Conservation (phyloP, 2,797 vertebrate genomes). For the Notamacropus eugenii region DNA sequence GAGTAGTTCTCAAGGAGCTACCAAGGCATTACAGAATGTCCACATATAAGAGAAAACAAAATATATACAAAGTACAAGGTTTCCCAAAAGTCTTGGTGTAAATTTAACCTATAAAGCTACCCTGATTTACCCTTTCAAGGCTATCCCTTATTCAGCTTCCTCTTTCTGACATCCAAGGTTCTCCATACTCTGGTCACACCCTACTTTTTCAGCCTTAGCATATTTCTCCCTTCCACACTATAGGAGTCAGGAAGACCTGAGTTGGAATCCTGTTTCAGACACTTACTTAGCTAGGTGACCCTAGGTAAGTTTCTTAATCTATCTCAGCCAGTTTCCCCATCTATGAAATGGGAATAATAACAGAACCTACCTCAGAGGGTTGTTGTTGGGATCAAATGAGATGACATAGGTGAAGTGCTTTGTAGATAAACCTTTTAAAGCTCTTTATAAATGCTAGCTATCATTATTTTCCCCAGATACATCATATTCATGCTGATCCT, state of each 20-base stretch:
- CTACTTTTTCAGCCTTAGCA: too few species aligned
- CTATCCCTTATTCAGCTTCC: too few species aligned
- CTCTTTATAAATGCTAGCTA: neutral
- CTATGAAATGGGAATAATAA: neutral
- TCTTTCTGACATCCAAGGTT: too few species aligned
- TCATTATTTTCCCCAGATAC: neutral
- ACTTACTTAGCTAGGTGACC: neutral
- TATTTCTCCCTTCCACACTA: too few species aligned
- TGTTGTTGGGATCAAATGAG: neutral
- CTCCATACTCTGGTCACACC: too few species aligned
- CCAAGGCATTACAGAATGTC: too few species aligned
- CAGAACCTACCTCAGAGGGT: neutral
- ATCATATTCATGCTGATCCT: neutral
- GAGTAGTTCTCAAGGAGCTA: too few species aligned
- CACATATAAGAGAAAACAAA: too few species aligned
- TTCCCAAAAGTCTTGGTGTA: too few species aligned
- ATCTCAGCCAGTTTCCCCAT: neutral
- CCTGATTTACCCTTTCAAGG: too few species aligned
- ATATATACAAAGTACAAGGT: too few species aligned
- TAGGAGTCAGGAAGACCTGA: neutral
- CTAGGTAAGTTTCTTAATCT: neutral
- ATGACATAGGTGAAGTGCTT: neutral
- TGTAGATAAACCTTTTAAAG: neutral
- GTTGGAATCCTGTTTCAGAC: neutral
- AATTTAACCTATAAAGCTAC: too few species aligned